phyloP scores from a whole-genome alignment of 2,113 vertebrate species.

The Balaeniceps rex region DNA sequence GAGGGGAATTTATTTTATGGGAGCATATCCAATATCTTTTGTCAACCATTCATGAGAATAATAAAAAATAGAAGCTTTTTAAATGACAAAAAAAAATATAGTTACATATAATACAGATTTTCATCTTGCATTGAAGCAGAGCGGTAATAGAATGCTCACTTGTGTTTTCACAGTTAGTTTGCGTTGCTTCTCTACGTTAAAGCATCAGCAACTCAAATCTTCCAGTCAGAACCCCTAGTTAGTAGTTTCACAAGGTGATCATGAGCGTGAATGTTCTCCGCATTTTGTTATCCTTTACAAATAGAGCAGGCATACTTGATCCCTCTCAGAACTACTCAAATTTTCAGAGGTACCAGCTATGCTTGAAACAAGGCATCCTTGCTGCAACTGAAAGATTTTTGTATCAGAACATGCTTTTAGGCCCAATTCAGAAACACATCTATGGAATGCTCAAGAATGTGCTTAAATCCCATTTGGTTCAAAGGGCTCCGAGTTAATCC shows the following conservation, averaged over 20 bases:
- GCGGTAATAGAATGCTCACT: slow-evolving; percentile 56
- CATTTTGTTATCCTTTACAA: slow-evolving; percentile 3
- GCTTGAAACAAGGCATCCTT: not conserved
- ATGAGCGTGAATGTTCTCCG: not conserved
- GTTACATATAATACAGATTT: slow-evolving; percentile 76
- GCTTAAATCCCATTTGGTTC: not conserved
- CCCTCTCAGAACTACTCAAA: not conserved
- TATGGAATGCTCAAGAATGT: not conserved
- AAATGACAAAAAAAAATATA: slow-evolving; percentile 70
- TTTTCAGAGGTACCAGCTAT: not conserved
- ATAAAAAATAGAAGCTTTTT: slow-evolving; percentile 77
- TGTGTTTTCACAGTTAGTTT: slow-evolving; percentile 54
- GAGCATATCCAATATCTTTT: slow-evolving; percentile 64
- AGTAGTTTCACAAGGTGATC: not conserved
- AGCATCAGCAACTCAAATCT: slow-evolving; percentile 52
- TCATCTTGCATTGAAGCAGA: slow-evolving; percentile 67
- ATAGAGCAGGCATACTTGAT: not conserved
- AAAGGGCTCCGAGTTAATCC: not conserved
- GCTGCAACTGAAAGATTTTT: not conserved
- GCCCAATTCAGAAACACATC: not conserved
- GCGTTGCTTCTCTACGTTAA: slow-evolving; percentile 53
- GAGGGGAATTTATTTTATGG: slow-evolving; percentile 74
- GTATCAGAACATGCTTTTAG: not conserved
- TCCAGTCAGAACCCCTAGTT: slow-evolving; percentile 13
- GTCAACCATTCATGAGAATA: slow-evolving; percentile 69